phyloP scores from a whole-genome alignment of 2,113 vertebrate species.

The Crypturellus undulatus region DNA sequence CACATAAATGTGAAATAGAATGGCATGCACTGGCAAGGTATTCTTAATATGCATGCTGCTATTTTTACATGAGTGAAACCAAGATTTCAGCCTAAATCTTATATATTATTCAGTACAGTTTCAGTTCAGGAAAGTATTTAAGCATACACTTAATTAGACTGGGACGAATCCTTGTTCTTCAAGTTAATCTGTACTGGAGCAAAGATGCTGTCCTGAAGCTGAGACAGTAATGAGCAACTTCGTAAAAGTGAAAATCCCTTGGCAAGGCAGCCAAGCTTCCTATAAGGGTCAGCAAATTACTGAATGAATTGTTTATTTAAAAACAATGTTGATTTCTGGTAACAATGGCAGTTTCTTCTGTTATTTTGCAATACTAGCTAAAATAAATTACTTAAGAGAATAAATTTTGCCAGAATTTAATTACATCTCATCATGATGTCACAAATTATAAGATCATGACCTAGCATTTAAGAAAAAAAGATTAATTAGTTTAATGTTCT shows the following conservation, averaged over 20 bases:
- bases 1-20: neutral
- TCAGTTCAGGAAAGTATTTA: neutral
- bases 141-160: neutral
- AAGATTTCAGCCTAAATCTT: neutral
- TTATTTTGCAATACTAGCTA: neutral
- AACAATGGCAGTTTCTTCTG: neutral
- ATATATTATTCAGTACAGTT: neutral
- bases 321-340: neutral
- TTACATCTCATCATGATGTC: conserved; percentile 2
- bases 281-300: neutral
- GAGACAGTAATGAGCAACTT: neutral
- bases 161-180: neutral
- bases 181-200: neutral
- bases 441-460: neutral
- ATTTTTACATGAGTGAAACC: neutral
- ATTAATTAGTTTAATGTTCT: conserved; percentile 1
- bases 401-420: conserved; percentile 6
- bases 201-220: neutral
- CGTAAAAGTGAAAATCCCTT: neutral
- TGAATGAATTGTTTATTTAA: neutral
- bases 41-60: neutral
- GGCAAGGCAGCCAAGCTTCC: neutral
- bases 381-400: neutral
- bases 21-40: neutral
- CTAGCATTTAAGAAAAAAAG: neutral